Evolutionary conservation across 2,888 invertebrate species (phyloP), one percentile per base, ranked within the genome.

Genomic region (Lampropteryx suffumata): DNA sequence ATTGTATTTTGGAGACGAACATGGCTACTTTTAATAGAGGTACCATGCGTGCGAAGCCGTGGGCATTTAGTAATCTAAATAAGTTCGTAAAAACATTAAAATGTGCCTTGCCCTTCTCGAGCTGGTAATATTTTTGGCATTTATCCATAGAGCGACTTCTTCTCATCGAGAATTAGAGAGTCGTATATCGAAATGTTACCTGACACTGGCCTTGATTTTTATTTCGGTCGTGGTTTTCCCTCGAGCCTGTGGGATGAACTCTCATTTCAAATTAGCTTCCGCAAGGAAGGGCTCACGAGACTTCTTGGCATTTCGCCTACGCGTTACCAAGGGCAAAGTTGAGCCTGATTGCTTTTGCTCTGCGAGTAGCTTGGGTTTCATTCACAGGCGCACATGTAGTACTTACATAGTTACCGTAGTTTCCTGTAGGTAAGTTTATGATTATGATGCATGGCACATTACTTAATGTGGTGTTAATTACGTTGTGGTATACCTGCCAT

Each of bases 121-220:
- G 4, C 17, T 2, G n/a, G n/a, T n/a, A n/a, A n/a, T n/a, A n/a
- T n/a, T n/a, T n/a, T n/a, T n/a, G n/a, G n/a, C n/a, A n/a, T n/a
- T n/a, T n/a, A 79, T 81, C 69, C 62, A 21, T 21, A 21, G 5
- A n/a, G n/a, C n/a, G 17, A 17, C 17, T 34, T 34, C n/a, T 11
- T 40, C n/a, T n/a, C n/a, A n/a, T 30, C 17, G 10, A 32, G 32
- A 37, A 26, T 36, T 36, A 3, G 35, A 14, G 41, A 30, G 35
- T 17, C 26, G 21, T 36, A n/a, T 14, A 21, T 48, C 37, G 12
- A 4, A 39, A 36, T 32, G 6, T 27, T 12, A 35, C 37, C 9
- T 11, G 11, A 32, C n/a, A 28, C 10, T 27, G 21, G 36, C 47
- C 43, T 11, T 29, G 39, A 48, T 48, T 43, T 44, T 39, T 43